A percentile compares a stretch with the other conserved stretches of the same genome.
Conservation (phyloP, 2,113 vertebrate genomes). For the Orientallactaga bullata region DNA sequence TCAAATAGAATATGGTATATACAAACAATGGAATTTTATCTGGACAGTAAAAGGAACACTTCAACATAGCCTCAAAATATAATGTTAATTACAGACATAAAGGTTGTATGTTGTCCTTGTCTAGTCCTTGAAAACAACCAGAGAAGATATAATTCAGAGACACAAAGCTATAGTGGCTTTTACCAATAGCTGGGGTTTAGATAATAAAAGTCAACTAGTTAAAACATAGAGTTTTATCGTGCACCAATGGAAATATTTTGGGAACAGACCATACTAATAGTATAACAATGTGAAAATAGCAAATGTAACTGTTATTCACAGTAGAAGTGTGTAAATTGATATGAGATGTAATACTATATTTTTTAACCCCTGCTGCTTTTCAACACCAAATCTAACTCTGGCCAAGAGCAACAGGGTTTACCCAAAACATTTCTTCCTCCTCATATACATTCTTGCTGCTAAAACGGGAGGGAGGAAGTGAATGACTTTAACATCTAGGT, state of each 20-base stretch:
- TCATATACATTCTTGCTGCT: background rate
- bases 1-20: background rate
- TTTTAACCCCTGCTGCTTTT: background rate
- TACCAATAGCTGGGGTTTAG: background rate
- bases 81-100: no score
- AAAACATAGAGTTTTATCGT: background rate
- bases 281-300: background rate
- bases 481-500: slow-evolving; percentile 13
- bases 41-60: background rate
- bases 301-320: background rate
- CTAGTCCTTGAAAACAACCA: background rate
- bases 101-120: background rate
- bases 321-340: background rate
- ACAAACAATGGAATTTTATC: background rate
- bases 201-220: background rate
- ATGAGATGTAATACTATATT: background rate
- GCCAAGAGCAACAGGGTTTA: background rate
- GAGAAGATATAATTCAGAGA: background rate
- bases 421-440: background rate
- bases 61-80: background rate
- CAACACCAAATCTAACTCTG: background rate
- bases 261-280: background rate
- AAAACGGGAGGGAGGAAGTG: background rate
- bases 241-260: background rate
- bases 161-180: background rate